Evolutionary conservation across 2,797 vertebrate species (phyloP), one percentile per base, ranked within the genome.

Genomic region (Staurois parvus): DNA sequence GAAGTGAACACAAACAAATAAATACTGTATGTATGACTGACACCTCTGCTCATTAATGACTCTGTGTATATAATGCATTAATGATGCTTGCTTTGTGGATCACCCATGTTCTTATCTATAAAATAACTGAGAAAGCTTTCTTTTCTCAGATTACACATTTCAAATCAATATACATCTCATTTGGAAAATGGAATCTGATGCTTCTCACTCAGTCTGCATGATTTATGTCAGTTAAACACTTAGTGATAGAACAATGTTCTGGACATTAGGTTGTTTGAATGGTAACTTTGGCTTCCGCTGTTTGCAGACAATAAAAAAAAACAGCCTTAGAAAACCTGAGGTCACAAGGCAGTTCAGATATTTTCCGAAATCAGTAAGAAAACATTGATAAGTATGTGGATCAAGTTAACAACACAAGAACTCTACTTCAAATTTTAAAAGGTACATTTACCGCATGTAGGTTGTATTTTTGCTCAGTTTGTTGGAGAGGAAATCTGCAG

Each of bases 271-370:
- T 59, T 88, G 76, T 85, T 84, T 88, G 88, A 91, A 89, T 72
- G 26, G 19, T n/a, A 72, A 52, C 56, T 40, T 45, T 12, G 0
- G 84, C 79, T 10, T 1, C 0, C 72, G 29, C 66, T 92, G 81
- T 93, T 93, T 93, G 72, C 85, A 90, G 85, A 77, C 74, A 89
- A 87, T 92, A 91, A 94, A 92, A 94, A 92, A 87, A 34, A 88
- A 72, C 89, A 81, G 73, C n/a, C 45, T 88, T 88, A 89, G 87
- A 87, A 81, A 90, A 89, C 80, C 17, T 79, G 83, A 84, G 56
- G 86, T 90, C 89, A 84, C 76, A 79, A 70, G 76, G 83, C 88
- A 87, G 7, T 74, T 32, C 32, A 83, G 81, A 84, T 28, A 79
- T 81, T 37, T 64, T 78, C 32, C 64, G 32, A 26, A 32, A 76